A percentile compares a stretch with the other conserved stretches of the same genome.
phyloP scores from a whole-genome alignment of 2,888 invertebrate genomes.

The Andrena trimmerana region DNA sequence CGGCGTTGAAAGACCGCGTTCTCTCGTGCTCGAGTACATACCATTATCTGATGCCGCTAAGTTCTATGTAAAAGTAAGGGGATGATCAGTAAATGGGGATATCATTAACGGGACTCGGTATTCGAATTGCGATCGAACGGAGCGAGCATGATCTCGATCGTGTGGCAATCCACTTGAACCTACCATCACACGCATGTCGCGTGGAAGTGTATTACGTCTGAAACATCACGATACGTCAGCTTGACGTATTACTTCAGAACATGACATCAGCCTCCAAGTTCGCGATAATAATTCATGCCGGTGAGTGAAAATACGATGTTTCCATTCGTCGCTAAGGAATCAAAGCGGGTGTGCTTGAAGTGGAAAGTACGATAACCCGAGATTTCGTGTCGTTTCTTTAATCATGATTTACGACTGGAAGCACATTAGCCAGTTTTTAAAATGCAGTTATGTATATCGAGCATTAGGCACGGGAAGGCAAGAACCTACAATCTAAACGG shows the following conservation, averaged over 20 bases:
- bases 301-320: conserved; percentile 3
- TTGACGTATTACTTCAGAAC: conserved; percentile 61
- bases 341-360: background rate
- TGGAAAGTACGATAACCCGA: background rate
- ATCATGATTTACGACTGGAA: background rate
- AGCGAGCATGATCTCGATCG: conserved; percentile 34
- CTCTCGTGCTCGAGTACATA: background rate
- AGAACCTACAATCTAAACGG: too few relatives aligned
- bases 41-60: background rate
- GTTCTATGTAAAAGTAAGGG: background rate
- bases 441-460: background rate
- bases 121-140: background rate
- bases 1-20: background rate
- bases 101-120: background rate
- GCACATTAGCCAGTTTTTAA: conserved; percentile 4
- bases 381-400: background rate
- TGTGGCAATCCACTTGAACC: conserved; percentile 45
- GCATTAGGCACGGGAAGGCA: background rate
- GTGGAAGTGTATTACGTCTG: conserved; percentile 50
- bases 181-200: conserved; percentile 53
- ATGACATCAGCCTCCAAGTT: conserved; percentile 45
- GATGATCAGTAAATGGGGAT: background rate
- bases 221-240: conserved; percentile 52
- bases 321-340: background rate
- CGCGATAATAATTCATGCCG: conserved; percentile 26